These are phyloP conservation scores for Trachymyrmex septentrionalis DNA, from an alignment of 1,140 invertebrate genomes.

Conservation along the genomic window DNA sequence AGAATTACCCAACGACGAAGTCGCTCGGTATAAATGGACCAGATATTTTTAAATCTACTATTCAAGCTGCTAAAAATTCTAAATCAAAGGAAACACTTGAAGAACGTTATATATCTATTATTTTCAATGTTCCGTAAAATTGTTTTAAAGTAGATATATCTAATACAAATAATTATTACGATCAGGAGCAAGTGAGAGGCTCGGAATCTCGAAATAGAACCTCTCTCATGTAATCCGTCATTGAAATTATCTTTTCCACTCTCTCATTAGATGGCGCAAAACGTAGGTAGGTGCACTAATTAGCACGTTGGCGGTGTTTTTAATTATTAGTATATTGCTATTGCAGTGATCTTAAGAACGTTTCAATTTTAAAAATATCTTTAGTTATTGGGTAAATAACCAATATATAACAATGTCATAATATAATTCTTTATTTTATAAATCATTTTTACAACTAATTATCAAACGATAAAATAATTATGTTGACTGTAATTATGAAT, in stretches of 20 bases:
- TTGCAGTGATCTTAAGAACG: neutral
- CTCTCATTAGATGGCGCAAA: conserved; percentile 18
- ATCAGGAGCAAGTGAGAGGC: neutral
- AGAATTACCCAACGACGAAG: neutral
- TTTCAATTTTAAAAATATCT: neutral
- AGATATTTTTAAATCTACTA: neutral
- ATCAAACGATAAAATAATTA: neutral
- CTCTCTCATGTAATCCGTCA: neutral
- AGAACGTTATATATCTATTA: neutral
- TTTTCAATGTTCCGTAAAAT: neutral
- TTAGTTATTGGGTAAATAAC: neutral
- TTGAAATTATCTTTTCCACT: neutral
- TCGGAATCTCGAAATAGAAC: neutral
- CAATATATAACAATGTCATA: neutral
- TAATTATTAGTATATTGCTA: neutral
- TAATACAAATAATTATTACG: neutral
- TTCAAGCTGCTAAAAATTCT: neutral
- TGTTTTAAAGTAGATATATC: neutral
- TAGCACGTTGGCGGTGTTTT: neutral
- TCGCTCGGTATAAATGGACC: neutral
- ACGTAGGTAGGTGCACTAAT: neutral
- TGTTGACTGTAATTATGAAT: neutral
- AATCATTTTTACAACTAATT: conserved; percentile 22
- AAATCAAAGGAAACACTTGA: neutral
- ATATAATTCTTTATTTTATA: conserved; percentile 34